Base-by-base conservation (phyloP, 2,113 vertebrate species). In the Protomyctophum bolini region DNA sequence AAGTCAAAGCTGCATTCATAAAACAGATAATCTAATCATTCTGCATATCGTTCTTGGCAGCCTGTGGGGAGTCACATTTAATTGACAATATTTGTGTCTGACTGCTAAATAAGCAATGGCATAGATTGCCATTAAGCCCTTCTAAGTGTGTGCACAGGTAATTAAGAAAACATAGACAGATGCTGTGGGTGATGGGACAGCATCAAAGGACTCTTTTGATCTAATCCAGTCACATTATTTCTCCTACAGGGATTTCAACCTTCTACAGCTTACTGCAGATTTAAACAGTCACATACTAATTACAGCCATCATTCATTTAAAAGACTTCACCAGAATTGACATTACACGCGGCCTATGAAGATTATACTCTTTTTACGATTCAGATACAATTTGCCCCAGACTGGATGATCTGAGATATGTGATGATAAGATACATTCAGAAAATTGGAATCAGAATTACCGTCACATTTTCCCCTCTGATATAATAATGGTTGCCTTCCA, bases 171-270 rank as follows among this genome's bases (percentile, higher is more conserved):
- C 72, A 62, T 52, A 86, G 76, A 85, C 83, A 91, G 88, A 85
- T 88, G 88, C 81, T 86, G 66, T 58, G 72, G 82, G 80, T 88
- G 85, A 87, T 82, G 60, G 73, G 83, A 86, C 72, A 66, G 82
- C 81, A 86, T 86, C 76, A 71, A 83, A 88, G 82, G 71, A 79
- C 78, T 88, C 60, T 73, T 76, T 88, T 88, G 83, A 89, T 88
- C 87, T 85, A 85, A 87, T 85, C 79, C 75, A 66, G 77, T 65
- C 66, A 62, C 82, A 89, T 85, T 76, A 84, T 87, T 75, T 78
- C 77, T 84, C 84, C 84, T 83, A 14, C 72, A 81, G 83, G 87
- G 82, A 73, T 68, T 66, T 71, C 59, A 51, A 64, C 28, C 72
- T 76, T 69, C 71, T 75, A 80, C 79, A 63, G 72, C 78, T 82